Evolutionary conservation across 2,797 vertebrate genomes (phyloP), one percentile per base, ranked within the genome.

Genomic region (Ctenosaura bakeri): DNA sequence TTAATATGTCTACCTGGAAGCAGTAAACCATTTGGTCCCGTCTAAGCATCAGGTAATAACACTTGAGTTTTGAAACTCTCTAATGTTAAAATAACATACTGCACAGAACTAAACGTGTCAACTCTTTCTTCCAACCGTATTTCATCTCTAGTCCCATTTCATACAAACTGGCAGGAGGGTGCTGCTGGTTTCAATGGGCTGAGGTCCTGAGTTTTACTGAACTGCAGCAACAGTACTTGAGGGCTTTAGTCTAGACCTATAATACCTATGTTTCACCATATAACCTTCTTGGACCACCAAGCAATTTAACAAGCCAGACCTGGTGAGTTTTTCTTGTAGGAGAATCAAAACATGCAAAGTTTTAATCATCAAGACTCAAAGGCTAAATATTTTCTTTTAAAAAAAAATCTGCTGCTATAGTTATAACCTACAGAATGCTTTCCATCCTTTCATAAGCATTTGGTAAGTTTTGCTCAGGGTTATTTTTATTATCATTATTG

Each of bases 1-100:
- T 95, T 94, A 94, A 93, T 92, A 92, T 93, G 94, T 96, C 95
- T 96, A 91, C 93, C 83, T 92, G 90, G 78, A 91, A 87, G 91
- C 92, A 88, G 90, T 93, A 95, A 96, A 95, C 81, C 89, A 93
- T 93, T 94, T 76, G 54, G 77, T 81, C 89, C 94, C 92, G 59
- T 90, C 89, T 91, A 78, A 94, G 79, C 80, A 83, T 89, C 91
- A 9, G 92, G 38, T n/a, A 59, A 92, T 83, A 87, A 86, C 90
- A 94, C 59, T 59, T 80, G 59, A 91, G 86, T 26, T 77, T 59
- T 87, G 85, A 92, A 77, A 64, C 88, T 14, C 32, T 88, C 26
- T 84, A 24, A 93, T 35, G 13, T 62, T 89, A 38, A 89, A 54
- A 79, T 89, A 62, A 74, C 0, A 18, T 9, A 6, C n/a, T 3